phyloP scores from a whole-genome alignment of 2,113 vertebrate species.

The Actenoides lindsayi region DNA sequence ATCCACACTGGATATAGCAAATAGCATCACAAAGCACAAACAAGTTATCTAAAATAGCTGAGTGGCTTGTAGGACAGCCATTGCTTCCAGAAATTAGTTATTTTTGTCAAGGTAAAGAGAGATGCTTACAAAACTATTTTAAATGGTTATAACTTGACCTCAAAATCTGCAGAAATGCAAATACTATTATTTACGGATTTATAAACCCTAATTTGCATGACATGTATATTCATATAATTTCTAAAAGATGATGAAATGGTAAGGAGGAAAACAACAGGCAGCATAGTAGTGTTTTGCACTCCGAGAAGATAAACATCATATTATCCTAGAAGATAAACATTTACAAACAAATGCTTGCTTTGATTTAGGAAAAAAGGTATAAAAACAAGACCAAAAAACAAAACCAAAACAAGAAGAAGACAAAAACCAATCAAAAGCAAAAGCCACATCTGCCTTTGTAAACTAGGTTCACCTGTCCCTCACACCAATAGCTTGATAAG shows the following conservation, averaged over 20 bases:
- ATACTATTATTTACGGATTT: not conserved
- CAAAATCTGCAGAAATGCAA: not conserved
- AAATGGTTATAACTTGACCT: not conserved
- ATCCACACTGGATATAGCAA: not conserved
- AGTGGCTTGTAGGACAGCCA: not conserved
- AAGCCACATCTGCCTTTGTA: not conserved
- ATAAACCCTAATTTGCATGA: constrained; percentile 18
- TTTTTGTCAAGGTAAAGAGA: not conserved
- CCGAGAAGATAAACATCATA: not conserved
- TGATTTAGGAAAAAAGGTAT: not conserved
- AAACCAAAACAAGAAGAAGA: not conserved
- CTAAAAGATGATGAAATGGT: not conserved
- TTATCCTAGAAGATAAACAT: constrained; percentile 18
- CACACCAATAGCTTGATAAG: not conserved
- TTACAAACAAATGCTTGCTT: constrained; percentile 9
- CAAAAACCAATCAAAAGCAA: not conserved
- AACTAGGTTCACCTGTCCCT: not conserved
- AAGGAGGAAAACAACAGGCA: constrained; percentile 27
- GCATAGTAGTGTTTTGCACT: not conserved
- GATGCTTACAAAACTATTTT: not conserved
- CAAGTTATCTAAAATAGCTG: not conserved
- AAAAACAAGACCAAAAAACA: not conserved
- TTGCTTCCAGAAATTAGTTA: not conserved
- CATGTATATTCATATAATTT: constrained; percentile 18
- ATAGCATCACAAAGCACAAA: not conserved